Percentiles rank a stretch among this genome's conserved stretches.
These are phyloP conservation scores for Echeneis naucrates DNA, from an alignment of 2,797 vertebrate genomes.

Conservation along the genomic window DNA sequence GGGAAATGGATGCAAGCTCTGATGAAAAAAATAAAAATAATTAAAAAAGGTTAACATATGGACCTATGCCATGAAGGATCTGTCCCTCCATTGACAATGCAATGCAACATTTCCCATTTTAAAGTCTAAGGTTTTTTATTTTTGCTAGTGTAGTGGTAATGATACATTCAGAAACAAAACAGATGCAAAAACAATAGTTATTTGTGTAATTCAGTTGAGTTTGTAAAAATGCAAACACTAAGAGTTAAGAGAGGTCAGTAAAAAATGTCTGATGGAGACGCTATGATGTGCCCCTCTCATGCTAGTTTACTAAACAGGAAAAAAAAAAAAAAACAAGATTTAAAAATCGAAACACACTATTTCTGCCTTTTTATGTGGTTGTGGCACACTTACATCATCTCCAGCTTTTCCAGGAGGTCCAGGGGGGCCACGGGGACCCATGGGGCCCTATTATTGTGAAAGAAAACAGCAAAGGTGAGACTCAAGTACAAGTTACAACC, in stretches of 20 bases:
- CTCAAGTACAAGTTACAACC: constrained; percentile 23
- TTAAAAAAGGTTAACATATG: too few relatives aligned
- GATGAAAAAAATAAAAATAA: not conserved
- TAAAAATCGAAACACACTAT: not conserved
- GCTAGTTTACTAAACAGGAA: too few relatives aligned
- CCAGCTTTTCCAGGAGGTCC: constrained; percentile 94
- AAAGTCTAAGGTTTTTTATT: not conserved
- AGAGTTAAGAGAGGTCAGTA: not conserved
- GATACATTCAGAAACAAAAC: not conserved
- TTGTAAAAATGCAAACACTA: not conserved
- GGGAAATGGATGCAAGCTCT: not conserved
- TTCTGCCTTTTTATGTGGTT: not conserved
- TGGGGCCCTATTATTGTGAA: constrained; percentile 82
- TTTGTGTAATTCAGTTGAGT: not conserved
- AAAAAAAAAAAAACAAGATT: too few relatives aligned
- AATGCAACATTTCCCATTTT: not conserved
- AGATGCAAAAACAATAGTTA: not conserved
- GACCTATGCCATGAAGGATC: too few relatives aligned
- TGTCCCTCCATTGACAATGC: not conserved
- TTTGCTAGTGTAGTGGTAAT: not conserved
- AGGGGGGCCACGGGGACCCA: constrained; percentile 94
- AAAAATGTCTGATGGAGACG: not conserved
- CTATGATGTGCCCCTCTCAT: not conserved
- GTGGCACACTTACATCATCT: constrained; percentile 90
- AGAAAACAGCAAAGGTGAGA: constrained; percentile 53